These are phyloP conservation scores for Limonius californicus DNA, from an alignment of 1,140 invertebrate genomes.

Conservation along the genomic window DNA sequence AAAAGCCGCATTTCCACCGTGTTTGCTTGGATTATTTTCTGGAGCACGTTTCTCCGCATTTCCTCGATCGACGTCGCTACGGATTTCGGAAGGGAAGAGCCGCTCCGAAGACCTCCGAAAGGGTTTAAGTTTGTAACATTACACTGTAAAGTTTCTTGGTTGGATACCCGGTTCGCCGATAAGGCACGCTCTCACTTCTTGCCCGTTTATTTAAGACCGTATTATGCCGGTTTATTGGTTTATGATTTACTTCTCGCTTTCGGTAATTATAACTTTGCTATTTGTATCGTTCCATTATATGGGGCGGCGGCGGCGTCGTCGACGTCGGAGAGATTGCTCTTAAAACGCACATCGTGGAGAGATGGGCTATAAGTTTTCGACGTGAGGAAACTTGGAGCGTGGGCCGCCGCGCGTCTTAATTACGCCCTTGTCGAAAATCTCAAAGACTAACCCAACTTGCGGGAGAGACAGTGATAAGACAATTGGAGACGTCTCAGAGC, in stretches of 20 bases:
- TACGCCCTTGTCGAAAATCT: constrained; percentile 26
- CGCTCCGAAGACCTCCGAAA: not conserved
- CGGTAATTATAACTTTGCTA: not conserved
- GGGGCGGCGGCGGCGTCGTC: not conserved
- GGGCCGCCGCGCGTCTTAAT: constrained; percentile 19
- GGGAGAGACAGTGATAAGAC: constrained; percentile 22
- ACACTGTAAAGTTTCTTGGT: not conserved
- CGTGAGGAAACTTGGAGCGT: constrained; percentile 11
- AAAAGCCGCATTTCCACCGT: constrained; percentile 25
- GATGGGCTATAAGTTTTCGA: constrained; percentile 5
- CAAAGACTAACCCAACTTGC: constrained; percentile 21
- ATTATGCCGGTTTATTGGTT: constrained; percentile 21
- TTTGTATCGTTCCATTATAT: not conserved
- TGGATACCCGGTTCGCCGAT: constrained; percentile 19
- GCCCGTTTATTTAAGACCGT: constrained; percentile 5
- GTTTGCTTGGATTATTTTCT: constrained; percentile 11
- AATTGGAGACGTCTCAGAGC: constrained; percentile 23
- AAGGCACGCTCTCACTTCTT: constrained; percentile 22
- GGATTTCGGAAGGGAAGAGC: constrained; percentile 13
- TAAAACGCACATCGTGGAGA: not conserved
- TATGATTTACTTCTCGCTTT: constrained; percentile 8
- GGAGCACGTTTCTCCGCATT: not conserved
- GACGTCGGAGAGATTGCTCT: too few species aligned
- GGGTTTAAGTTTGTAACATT: constrained; percentile 7
- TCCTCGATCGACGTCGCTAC: not conserved